Base-by-base conservation (phyloP, 1,140 invertebrate genomes). In the Macrobrachium rosenbergii region DNA sequence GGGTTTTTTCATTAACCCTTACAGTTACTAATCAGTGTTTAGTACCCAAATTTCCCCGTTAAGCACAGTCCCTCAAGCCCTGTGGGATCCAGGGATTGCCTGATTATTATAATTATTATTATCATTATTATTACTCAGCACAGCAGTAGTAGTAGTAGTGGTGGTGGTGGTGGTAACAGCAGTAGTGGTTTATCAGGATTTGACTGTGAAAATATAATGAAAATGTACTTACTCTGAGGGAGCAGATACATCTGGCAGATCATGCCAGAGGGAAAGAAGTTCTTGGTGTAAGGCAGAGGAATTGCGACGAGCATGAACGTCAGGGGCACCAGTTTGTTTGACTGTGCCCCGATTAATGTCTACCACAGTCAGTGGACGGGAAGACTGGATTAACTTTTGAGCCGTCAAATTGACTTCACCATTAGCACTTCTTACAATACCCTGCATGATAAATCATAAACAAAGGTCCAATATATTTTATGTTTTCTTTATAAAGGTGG, bases 241-340 rank as follows among this genome's bases (percentile, higher is more conserved):
- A 10, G 69, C 87, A 19, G 87, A 82, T 8, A 82, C 63, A 60
- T 88, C 80, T 19, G 80, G 73, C 7, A 88, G 59, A 16, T 77
- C 80, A 83, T 88, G 80, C 87, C 87, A 88, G 21, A 88, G 87
- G 37, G 87, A 82, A 19, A 88, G 45, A 14, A 88, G 80, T 76
- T 88, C 79, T 73, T 82, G 80, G 52, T 69, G 80, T 43, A 88
- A 62, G 43, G 87, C 81, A 59, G 87, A 52, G 28, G 73, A 77
- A 75, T 77, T 82, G 58, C 81, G 80, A 17, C 81, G 80, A 21
- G 87, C 80, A 83, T 88, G 87, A 17, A 88, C 62, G 59, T 88
- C 81, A 17, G 81, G 80, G 5, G 87, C 43, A 23, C 80, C 80
- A 11, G 81, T 88, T 28, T 88, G 87, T 23, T 82, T 82, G 7